A percentile compares a stretch with the other conserved stretches of the same genome.
Evolutionary conservation across 1,140 invertebrate species (phyloP).

Genomic region (Drosophila miranda): DNA sequence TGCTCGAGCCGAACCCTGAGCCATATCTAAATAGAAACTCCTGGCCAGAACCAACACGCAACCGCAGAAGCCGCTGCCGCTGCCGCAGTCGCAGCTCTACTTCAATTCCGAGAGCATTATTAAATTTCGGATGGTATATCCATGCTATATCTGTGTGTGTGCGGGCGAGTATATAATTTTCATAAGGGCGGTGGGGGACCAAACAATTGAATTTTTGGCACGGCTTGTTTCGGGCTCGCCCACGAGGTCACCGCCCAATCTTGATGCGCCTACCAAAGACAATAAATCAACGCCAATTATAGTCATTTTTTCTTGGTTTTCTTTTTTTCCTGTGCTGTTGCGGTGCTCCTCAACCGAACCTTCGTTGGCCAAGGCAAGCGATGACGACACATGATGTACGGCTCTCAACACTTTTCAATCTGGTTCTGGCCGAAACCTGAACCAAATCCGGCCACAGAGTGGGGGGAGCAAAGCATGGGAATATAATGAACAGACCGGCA

Average conservation of each 20-base stretch:
- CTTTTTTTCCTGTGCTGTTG: neutral
- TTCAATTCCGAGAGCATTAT: slow-evolving; percentile 50
- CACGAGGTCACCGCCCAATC: slow-evolving; percentile 36
- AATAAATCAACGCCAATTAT: slow-evolving; percentile 79
- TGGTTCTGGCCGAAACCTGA: slow-evolving; percentile 23
- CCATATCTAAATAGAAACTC: slow-evolving; percentile 32
- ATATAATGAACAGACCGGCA: slow-evolving; percentile 57
- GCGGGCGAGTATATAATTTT: slow-evolving; percentile 16
- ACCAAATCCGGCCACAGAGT: slow-evolving; percentile 21
- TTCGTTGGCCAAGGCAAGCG: slow-evolving; percentile 33
- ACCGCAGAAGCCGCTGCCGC: slow-evolving; percentile 27
- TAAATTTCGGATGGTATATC: slow-evolving; percentile 48
- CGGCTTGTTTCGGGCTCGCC: slow-evolving; percentile 25
- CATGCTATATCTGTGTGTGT: slow-evolving; percentile 1
- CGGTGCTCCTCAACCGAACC: slow-evolving; percentile 6
- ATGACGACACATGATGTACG: slow-evolving; percentile 56
- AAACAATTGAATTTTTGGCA: slow-evolving; percentile 67
- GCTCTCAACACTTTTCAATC: slow-evolving; percentile 68
- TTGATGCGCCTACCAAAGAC: slow-evolving; percentile 59
- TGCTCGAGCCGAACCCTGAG: slow-evolving; percentile 36
- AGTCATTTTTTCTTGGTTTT: slow-evolving; percentile 17
- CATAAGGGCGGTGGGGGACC: neutral
- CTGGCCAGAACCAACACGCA: slow-evolving; percentile 33
- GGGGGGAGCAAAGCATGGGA: slow-evolving; percentile 12
- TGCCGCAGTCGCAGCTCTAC: slow-evolving; percentile 29